These are phyloP conservation scores for Cassiopea xamachana DNA, from an alignment of 30 jellyfish, hydroid and myxozoan species.

Conservation along the genomic window DNA sequence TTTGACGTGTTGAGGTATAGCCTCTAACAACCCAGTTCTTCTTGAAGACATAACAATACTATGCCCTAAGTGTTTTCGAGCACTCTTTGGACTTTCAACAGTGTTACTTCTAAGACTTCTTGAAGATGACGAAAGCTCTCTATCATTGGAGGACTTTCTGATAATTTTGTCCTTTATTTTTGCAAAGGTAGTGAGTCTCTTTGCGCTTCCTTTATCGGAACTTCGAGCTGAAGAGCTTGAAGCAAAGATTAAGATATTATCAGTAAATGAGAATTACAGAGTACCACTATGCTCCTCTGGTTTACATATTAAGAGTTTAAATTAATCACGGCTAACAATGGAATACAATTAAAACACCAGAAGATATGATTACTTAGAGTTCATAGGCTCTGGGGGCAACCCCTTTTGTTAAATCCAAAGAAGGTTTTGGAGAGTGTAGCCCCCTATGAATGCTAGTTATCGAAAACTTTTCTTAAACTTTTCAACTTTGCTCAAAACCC, in stretches of 20 bases:
- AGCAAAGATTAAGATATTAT: not conserved
- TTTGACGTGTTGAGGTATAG: not conserved
- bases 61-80: not conserved
- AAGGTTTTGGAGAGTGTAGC: too few relatives aligned
- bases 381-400: too few relatives aligned
- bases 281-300: not conserved
- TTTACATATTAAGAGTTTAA: too few relatives aligned
- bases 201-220: slow-evolving; percentile 14
- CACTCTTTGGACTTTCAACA: slow-evolving; percentile 36
- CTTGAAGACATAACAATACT: not conserved
- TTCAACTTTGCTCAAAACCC: too few relatives aligned
- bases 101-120: not conserved
- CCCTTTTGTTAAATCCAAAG: too few relatives aligned
- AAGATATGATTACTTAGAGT: too few relatives aligned
- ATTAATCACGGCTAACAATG: too few relatives aligned
- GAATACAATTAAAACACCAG: too few relatives aligned
- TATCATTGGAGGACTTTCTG: slow-evolving; percentile 16
- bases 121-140: not conserved
- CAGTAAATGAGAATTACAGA: not conserved
- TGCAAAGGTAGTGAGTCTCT: slow-evolving; percentile 13
- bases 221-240: slow-evolving; percentile 29
- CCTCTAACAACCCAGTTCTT: not conserved
- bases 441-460: too few relatives aligned
- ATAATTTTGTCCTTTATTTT: slow-evolving; percentile 37
- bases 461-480: too few relatives aligned